These are phyloP conservation scores for Bombus haemorrhoidalis DNA, from an alignment of 1,140 invertebrate genomes.

Conservation along the genomic window DNA sequence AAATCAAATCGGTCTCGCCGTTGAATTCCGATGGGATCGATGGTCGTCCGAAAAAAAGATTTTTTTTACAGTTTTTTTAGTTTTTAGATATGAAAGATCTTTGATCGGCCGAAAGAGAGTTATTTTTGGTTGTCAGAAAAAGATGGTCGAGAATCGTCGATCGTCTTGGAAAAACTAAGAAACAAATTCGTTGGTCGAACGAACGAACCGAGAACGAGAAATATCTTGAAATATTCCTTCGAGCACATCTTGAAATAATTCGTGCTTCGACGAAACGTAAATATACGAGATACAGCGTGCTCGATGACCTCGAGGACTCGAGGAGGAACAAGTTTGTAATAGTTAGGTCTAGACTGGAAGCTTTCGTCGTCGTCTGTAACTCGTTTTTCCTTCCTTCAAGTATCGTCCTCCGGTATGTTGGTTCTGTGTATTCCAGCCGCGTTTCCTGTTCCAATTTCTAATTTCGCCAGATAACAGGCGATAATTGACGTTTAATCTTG, in stretches of 20 bases:
- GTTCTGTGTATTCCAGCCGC: neutral
- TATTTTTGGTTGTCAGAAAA: too few relatives aligned
- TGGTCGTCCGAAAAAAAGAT: neutral
- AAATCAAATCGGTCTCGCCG: neutral
- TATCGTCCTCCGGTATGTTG: neutral
- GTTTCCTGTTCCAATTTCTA: slow-evolving; percentile 5
- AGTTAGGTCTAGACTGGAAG: neutral
- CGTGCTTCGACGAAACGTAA: slow-evolving; percentile 39
- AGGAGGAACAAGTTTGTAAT: slow-evolving; percentile 6
- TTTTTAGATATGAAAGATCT: too few relatives aligned
- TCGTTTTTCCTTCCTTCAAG: neutral
- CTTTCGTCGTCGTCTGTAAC: slow-evolving; percentile 8
- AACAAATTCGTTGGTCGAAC: neutral
- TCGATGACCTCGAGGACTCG: slow-evolving; percentile 37
- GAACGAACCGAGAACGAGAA: neutral
- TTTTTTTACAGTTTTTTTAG: too few relatives aligned
- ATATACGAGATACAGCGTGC: slow-evolving; percentile 44
- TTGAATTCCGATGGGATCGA: neutral
- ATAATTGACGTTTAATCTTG: slow-evolving; percentile 6
- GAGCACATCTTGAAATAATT: slow-evolving; percentile 26
- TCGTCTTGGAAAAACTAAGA: neutral
- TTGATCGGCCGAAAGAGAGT: too few relatives aligned
- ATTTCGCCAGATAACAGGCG: neutral
- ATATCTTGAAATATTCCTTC: neutral
- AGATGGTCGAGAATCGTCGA: neutral